phyloP scores from a whole-genome alignment of 2,797 vertebrate species.

The Acropternis orthonyx region DNA sequence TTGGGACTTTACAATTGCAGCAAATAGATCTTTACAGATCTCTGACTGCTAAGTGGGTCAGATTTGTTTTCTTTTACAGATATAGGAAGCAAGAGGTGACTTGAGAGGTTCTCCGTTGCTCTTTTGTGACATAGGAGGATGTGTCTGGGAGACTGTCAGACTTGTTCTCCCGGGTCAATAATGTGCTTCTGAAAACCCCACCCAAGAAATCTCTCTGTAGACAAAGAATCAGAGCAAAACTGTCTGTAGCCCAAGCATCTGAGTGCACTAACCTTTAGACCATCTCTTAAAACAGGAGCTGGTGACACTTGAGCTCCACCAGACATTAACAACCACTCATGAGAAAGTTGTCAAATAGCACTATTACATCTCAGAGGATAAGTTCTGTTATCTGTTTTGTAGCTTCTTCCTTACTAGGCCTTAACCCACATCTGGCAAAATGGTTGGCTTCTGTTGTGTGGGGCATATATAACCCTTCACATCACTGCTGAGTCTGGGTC shows the following conservation, averaged over 20 bases:
- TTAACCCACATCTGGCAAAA: not conserved
- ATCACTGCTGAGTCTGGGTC: not conserved
- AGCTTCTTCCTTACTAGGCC: not conserved
- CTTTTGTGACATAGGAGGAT: not conserved
- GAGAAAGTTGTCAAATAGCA: not conserved
- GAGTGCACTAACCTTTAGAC: not conserved
- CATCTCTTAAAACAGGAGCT: not conserved
- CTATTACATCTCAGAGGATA: not conserved
- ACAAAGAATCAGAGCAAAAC: not conserved
- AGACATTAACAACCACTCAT: not conserved
- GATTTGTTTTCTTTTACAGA: not conserved
- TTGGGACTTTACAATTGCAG: not conserved
- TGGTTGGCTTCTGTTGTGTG: not conserved
- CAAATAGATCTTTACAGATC: not conserved
- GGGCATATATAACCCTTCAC: not conserved
- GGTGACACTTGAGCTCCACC: not conserved
- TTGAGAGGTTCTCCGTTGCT: not conserved
- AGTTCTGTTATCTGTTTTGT: not conserved
- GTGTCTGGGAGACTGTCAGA: not conserved
- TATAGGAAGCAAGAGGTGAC: not conserved
- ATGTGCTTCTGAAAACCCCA: not conserved
- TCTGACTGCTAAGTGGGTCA: not conserved
- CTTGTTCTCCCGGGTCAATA: not conserved
- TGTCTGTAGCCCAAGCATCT: not conserved
- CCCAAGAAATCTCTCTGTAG: not conserved